Evolutionary conservation across 2,797 vertebrate genomes (phyloP), one percentile per base, ranked within the genome.

Genomic region (Hemitrygon akajei): DNA sequence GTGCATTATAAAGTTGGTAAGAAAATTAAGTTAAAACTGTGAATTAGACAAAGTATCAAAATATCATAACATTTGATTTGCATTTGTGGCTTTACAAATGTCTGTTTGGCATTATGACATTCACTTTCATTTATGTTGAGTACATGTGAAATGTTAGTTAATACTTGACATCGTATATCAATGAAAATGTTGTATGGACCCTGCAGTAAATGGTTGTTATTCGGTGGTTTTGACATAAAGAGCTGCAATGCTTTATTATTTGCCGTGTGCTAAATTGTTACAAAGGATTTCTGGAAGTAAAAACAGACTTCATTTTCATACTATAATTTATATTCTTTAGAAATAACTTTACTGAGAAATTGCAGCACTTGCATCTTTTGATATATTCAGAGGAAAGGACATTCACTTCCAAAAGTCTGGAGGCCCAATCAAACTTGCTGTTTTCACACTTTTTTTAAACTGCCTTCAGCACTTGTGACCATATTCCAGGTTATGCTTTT

Each of bases 1-100:
- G 98, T 99, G 93, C 98, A 99, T 97, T 99, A 99, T 95, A 99
- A 99, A 97, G 99, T 99, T 94, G 99, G 99, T 99, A 95, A 93
- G 98, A 98, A 95, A 80, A 3, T 3, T 91, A 94, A 82, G n/a
- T 93, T 77, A 58, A 63, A 89, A 56, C 30, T 37, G 73, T 76
- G 27, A 34, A 76, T 66, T 76, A 69, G 11, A 37, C 63, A 75
- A 89, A 89, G 86, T 89, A 20, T 30, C 18, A 87, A n/a, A 60
- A n/a, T 87, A 6, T 1, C 60, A 89, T 14, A 20, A 89, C 20
- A 69, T 22, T 69, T 89, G 7, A 69, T 20, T 79, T 79, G 5
- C 1, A 34, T 69, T 60, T 89, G 60, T 30, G 34, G 30, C 86
- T 34, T 37, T 89, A 37, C 18, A 89, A 86, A 79, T 37, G 77